Percentiles rank a stretch among this genome's conserved stretches.
Conservation (phyloP, 2,888 invertebrate genomes). For the Alsophila aescularia region DNA sequence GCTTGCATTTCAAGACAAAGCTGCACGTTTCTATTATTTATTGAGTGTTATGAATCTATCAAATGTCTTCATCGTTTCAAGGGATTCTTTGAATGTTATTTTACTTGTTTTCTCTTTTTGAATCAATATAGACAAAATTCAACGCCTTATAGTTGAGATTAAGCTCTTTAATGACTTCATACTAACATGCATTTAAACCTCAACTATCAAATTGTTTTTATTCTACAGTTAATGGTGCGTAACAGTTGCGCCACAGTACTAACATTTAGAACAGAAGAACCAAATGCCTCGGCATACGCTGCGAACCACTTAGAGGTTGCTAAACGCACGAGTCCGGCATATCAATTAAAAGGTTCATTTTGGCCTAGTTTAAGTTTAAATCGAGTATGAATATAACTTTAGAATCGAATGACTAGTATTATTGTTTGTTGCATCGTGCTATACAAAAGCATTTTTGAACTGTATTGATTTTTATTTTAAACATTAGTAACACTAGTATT, state of each 20-base stretch:
- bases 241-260: slow-evolving; percentile 46
- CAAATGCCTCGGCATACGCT: slow-evolving; percentile 48
- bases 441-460: background rate
- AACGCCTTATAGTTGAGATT: no score
- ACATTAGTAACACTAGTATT: no score
- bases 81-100: no score
- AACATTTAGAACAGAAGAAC: slow-evolving; percentile 48
- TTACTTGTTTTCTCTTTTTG: no score
- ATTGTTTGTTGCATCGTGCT: slow-evolving; percentile 3
- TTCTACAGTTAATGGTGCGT: slow-evolving; percentile 31
- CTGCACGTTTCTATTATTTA: slow-evolving; percentile 1
- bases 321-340: slow-evolving; percentile 64
- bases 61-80: no score
- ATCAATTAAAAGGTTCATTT: slow-evolving; percentile 63
- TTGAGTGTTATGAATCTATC: background rate
- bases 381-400: slow-evolving; percentile 47
- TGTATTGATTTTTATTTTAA: no score
- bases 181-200: no score
- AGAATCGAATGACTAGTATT: slow-evolving; percentile 17
- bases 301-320: slow-evolving; percentile 53
- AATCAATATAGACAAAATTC: no score
- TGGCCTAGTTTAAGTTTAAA: slow-evolving; percentile 61
- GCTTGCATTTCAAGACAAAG: slow-evolving; percentile 11
- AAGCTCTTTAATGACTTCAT: no score
- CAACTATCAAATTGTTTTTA: background rate